These are phyloP conservation scores for Apostichopus parvimensis DNA, from an alignment of 35 echinoderm and acorn worm genomes.

Conservation along the genomic window DNA sequence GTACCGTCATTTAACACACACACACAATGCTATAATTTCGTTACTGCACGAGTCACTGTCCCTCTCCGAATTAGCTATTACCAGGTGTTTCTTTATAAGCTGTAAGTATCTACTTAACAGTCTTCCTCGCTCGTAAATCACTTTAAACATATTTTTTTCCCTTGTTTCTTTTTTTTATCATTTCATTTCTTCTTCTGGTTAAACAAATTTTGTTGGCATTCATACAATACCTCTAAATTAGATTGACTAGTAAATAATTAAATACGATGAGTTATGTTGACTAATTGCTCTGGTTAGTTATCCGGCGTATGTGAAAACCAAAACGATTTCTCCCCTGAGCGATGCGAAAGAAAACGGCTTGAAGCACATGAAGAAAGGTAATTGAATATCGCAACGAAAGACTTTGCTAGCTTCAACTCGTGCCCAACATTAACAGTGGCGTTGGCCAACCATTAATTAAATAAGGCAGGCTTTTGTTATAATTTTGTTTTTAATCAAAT, in stretches of 20 bases:
- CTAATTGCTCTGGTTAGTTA: slow-evolving; percentile 5
- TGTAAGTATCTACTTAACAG: too few species aligned
- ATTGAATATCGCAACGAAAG: too few species aligned
- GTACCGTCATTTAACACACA: too few species aligned
- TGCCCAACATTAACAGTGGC: background rate
- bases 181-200: background rate
- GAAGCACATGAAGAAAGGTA: too few species aligned
- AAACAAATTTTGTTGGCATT: background rate
- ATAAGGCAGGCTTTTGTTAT: slow-evolving; percentile 6
- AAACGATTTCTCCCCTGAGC: background rate
- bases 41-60: too few species aligned
- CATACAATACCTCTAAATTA: background rate
- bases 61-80: too few species aligned
- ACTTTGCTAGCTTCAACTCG: too few species aligned
- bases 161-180: background rate
- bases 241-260: background rate
- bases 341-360: background rate
- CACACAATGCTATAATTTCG: too few species aligned
- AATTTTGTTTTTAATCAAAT: background rate
- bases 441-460: slow-evolving; percentile 3
- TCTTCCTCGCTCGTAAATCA: background rate
- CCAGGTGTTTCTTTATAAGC: too few species aligned
- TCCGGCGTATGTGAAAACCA: background rate
- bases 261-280: background rate
- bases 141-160: background rate